These are phyloP conservation scores for Eristalis pertinax DNA, from an alignment of 2,888 invertebrate species.

Conservation along the genomic window DNA sequence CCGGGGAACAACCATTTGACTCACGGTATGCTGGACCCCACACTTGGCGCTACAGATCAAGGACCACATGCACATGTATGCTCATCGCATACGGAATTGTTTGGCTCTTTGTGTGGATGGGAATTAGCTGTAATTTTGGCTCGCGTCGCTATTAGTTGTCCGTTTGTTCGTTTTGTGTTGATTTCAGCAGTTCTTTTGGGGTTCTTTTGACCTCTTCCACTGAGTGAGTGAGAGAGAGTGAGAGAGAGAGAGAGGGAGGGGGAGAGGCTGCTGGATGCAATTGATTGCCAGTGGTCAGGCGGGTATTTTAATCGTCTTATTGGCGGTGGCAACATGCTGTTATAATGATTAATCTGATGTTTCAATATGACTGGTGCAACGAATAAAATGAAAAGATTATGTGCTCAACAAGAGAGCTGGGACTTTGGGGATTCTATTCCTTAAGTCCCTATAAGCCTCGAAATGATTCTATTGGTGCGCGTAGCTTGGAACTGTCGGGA, in stretches of 20 bases:
- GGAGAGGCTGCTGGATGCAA: background rate
- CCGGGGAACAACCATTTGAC: conserved; percentile 9
- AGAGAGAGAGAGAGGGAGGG: too few relatives aligned
- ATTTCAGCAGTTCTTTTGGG: conserved; percentile 20
- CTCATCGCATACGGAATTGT: conserved; percentile 10
- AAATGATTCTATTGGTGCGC: too few relatives aligned
- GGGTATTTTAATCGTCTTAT: conserved; percentile 33
- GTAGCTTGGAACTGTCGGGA: too few relatives aligned
- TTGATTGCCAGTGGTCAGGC: conserved; percentile 10
- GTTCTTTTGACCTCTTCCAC: background rate
- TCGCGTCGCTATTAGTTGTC: conserved; percentile 56
- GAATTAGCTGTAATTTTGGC: conserved; percentile 63
- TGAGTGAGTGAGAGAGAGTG: too few relatives aligned
- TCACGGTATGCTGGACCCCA: conserved; percentile 48
- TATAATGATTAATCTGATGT: conserved; percentile 22
- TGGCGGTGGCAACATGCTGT: conserved; percentile 16
- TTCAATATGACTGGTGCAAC: conserved; percentile 20
- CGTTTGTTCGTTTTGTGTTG: background rate
- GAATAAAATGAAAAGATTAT: conserved; percentile 2
- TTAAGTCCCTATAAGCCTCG: too few relatives aligned
- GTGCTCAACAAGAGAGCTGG: background rate
- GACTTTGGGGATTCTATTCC: too few relatives aligned
- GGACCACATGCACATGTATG: conserved; percentile 1
- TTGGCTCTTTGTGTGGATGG: conserved; percentile 39
- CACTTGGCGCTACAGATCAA: conserved; percentile 56